Conservation (phyloP, 2,888 invertebrate species). For the Hanleya hanleyi region DNA sequence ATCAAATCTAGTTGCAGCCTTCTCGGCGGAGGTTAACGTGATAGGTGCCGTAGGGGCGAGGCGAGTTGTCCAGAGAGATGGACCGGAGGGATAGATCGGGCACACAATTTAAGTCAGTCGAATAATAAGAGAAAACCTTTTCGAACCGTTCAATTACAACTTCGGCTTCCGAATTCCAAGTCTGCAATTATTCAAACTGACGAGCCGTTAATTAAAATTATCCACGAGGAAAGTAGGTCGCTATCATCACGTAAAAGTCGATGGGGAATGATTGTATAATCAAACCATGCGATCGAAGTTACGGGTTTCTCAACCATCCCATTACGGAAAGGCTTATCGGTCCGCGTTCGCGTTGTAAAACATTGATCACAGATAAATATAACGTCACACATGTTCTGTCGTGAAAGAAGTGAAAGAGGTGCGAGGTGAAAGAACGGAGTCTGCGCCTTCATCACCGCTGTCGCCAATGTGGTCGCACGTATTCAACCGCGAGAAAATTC, state of each 20-base stretch:
- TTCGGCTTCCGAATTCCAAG: not conserved
- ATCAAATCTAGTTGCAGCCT: too few species aligned
- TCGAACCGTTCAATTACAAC: slow-evolving; percentile 4
- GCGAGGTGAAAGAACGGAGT: not conserved
- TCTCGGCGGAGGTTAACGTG: too few species aligned
- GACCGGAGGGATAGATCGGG: not conserved
- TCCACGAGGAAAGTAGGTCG: not conserved
- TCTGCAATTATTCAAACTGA: slow-evolving; percentile 9
- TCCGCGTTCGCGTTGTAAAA: not conserved
- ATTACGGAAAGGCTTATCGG: not conserved
- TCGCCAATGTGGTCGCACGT: not conserved
- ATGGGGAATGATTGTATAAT: not conserved
- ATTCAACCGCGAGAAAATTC: not conserved
- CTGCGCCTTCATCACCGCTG: not conserved
- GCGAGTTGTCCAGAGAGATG: not conserved
- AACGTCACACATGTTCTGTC: slow-evolving; percentile 3
- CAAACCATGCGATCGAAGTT: slow-evolving; percentile 10
- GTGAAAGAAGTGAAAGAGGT: not conserved
- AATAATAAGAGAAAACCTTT: not conserved
- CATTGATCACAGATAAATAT: not conserved
- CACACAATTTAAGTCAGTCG: not conserved
- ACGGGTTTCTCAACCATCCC: not conserved
- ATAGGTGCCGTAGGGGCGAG: not conserved
- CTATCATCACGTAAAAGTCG: not conserved
- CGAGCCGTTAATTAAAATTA: slow-evolving; percentile 8